phyloP scores from a whole-genome alignment of 2,888 invertebrate genomes.

The Tenthredo scrophulariae region DNA sequence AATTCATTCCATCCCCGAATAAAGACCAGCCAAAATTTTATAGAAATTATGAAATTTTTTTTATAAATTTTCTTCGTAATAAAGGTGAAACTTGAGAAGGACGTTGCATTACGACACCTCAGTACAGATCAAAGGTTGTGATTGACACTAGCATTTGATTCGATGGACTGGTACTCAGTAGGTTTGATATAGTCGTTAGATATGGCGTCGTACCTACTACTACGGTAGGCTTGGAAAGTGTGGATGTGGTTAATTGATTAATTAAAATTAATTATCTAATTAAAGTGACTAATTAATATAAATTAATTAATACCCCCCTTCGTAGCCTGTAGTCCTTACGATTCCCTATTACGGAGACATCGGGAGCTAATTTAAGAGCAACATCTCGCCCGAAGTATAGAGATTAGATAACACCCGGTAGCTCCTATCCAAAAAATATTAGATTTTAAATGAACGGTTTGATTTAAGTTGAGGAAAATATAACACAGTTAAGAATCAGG shows the following conservation, averaged over 20 bases:
- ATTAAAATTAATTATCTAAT: conserved; percentile 46
- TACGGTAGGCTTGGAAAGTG: not conserved
- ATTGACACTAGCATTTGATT: not conserved
- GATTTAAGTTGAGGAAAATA: not conserved
- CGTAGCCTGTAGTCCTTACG: not conserved
- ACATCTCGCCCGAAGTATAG: not conserved
- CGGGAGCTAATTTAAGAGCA: conserved; percentile 13
- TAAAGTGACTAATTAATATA: conserved; percentile 35
- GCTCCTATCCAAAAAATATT: not conserved
- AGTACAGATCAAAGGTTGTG: not conserved
- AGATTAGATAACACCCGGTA: not conserved
- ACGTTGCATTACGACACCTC: not conserved
- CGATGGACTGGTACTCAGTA: not conserved
- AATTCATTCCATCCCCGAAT: too few species aligned
- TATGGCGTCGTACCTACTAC: not conserved
- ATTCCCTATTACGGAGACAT: conserved; percentile 21
- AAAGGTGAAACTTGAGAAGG: not conserved
- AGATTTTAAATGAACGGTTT: not conserved
- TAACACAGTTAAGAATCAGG: not conserved
- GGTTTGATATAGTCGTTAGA: not conserved
- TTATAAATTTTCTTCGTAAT: not conserved
- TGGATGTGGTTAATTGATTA: conserved; percentile 34
- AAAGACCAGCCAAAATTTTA: too few species aligned
- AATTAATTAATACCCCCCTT: conserved; percentile 16
- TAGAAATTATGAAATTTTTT: too few species aligned